phyloP scores from a whole-genome alignment of 1,140 invertebrate species.

The Microplitis demolitor region DNA sequence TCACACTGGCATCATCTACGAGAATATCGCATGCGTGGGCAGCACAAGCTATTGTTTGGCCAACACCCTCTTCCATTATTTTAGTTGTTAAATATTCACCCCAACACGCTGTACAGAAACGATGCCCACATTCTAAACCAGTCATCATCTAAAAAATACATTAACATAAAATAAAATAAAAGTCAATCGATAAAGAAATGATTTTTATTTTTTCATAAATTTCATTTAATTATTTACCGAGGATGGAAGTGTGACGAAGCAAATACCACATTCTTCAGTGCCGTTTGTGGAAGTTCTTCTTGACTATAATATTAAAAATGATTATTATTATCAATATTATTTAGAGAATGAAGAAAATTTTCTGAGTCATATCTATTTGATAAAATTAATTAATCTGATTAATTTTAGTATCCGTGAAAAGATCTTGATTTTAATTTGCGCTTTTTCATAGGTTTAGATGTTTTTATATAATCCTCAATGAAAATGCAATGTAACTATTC shows the following conservation, averaged over 20 bases:
- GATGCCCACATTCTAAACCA: conserved; percentile 94
- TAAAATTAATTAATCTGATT: too few species aligned
- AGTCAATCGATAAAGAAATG: conserved; percentile 1
- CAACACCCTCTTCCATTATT: conserved; percentile 96
- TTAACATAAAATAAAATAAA: background rate
- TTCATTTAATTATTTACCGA: conserved; percentile 67
- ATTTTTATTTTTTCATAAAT: background rate
- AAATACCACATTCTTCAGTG: conserved; percentile 92
- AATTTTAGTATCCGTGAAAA: too few species aligned
- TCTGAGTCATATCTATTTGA: too few species aligned
- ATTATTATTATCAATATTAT: conserved; percentile 9
- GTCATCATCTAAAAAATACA: conserved; percentile 84
- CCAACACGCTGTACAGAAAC: conserved; percentile 95
- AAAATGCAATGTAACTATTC: too few species aligned
- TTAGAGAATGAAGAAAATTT: conserved; percentile 2
- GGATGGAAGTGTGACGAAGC: conserved; percentile 79
- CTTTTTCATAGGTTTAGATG: too few species aligned
- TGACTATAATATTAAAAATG: conserved; percentile 38
- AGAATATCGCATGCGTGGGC: conserved; percentile 91
- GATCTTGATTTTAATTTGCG: too few species aligned
- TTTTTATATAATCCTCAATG: too few species aligned
- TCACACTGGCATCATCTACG: conserved; percentile 95
- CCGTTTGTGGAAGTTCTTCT: conserved; percentile 66
- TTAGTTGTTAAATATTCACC: conserved; percentile 96
- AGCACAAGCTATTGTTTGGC: conserved; percentile 95